Base-by-base conservation (phyloP, 2,797 vertebrate species). In the Micropoecilia bifurca region DNA sequence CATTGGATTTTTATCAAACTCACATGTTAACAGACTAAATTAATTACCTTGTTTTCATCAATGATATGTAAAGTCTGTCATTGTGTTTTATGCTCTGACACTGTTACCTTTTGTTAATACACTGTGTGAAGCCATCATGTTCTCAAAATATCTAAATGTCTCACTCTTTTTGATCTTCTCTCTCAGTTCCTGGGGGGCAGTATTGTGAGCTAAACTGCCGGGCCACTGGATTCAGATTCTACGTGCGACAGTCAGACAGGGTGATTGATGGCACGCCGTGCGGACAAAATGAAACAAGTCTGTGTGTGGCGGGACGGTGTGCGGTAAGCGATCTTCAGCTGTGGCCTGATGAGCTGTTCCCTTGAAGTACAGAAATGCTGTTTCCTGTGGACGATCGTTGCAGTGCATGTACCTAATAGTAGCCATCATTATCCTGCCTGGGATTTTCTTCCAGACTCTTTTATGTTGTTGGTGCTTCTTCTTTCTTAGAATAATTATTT, bases 211-310 rank as follows among this genome's bases (percentile, higher is more conserved):
- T 99, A 78, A 97, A 98, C 86, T 99, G 98, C 87, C 96, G 97
- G 0, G 98, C 98, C 0, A 90, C 95, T 1, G 98, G 98, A 20
- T 99, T 98, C 94, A 96, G 97, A 16, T 99, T 99, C 95, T 99
- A 99, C 0, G 97, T 99, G 39, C 95, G 96, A 4, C 97, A 97
- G 88, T 93, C 98, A 0, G 97, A 97, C 73, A 94, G 90, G 45
- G 98, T 98, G 82, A 97, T 96, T 0, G 98, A 99, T 0, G 98
- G 98, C n/a, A 98, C 98, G 0, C 97, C 97, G 0, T 99, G 98
- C 33, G 97, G 97, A 71, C 94, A 88, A 75, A 97, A 98, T 0
- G 95, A 96, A 0, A 95, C 96, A 0, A 94, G 96, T 16, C 92
- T 98, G 85, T 99, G 98, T 5, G 97, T 99, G 89, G 95, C 95